Evolutionary conservation across 2,797 vertebrate species (phyloP).

Genomic region (Crenichthys baileyi): DNA sequence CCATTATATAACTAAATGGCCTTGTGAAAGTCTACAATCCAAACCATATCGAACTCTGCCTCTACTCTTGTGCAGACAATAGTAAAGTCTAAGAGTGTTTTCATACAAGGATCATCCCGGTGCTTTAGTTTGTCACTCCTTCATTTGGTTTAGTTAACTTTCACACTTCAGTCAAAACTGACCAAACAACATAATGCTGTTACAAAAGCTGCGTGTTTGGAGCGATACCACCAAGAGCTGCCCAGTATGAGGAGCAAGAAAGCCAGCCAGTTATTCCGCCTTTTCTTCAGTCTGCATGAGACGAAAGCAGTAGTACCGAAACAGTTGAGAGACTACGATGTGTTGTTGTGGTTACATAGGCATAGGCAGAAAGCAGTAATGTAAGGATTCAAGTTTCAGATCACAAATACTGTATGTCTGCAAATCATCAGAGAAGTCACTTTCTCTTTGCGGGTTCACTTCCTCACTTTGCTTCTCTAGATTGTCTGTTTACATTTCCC

Average conservation of each 20-base stretch:
- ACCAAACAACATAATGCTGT: not conserved
- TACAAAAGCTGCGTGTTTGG: too few relatives aligned
- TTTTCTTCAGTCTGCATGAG: not conserved
- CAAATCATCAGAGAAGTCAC: not conserved
- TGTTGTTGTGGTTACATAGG: not conserved
- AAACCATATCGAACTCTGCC: too few relatives aligned
- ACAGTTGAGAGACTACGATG: conserved; percentile 19
- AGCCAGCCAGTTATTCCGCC: not conserved
- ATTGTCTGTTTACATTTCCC: not conserved
- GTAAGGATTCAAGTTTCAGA: not conserved
- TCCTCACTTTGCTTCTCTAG: not conserved
- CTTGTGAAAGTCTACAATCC: too few relatives aligned
- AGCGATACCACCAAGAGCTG: not conserved
- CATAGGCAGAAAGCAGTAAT: not conserved
- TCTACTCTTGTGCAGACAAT: too few relatives aligned
- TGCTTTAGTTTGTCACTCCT: not conserved
- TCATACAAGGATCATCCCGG: not conserved
- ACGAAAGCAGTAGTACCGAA: not conserved
- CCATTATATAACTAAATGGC: too few relatives aligned
- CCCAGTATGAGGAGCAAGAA: not conserved
- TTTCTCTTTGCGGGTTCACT: not conserved
- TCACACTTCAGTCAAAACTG: not conserved
- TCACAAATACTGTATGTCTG: not conserved
- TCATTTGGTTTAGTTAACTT: not conserved
- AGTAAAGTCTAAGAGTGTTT: not conserved